Evolutionary conservation across 2,113 vertebrate genomes (phyloP).

Genomic region (Myanophis thanlyinensis): DNA sequence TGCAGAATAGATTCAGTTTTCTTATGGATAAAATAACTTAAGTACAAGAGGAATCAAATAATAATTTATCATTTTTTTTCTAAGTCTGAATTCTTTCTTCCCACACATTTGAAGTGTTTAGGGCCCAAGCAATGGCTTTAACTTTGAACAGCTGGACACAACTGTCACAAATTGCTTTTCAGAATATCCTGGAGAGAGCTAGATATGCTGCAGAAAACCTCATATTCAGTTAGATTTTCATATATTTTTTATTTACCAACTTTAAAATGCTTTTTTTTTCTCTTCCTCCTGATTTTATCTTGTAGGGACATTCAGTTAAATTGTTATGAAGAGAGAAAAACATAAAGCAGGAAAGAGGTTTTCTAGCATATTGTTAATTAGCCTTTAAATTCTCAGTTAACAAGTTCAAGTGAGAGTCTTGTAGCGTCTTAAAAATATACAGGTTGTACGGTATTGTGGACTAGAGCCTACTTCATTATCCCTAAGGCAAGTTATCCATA

Average conservation of each 20-base stretch:
- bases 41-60: not conserved
- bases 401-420: slow-evolving; percentile 21
- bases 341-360: slow-evolving; percentile 25
- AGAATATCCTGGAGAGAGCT: slow-evolving; percentile 48
- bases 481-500: not conserved
- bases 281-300: slow-evolving; percentile 46
- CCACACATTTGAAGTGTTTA: slow-evolving; percentile 16
- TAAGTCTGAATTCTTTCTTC: slow-evolving; percentile 39
- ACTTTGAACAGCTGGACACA: slow-evolving; percentile 38
- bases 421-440: not conserved
- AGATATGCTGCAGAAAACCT: slow-evolving; percentile 52
- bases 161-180: slow-evolving; percentile 65
- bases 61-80: slow-evolving; percentile 9
- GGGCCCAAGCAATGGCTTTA: not conserved
- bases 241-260: slow-evolving; percentile 43
- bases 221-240: slow-evolving; percentile 36
- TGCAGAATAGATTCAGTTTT: not conserved
- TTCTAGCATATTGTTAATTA: slow-evolving; percentile 19
- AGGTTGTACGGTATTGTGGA: not conserved
- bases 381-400: slow-evolving; percentile 23
- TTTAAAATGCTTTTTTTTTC: slow-evolving; percentile 52
- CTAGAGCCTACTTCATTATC: not conserved
- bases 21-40: not conserved
- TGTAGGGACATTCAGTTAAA: slow-evolving; percentile 34
- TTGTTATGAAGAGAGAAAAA: slow-evolving; percentile 1